Conservation (phyloP, 23 tunicate species). For the Diplosoma virens region DNA sequence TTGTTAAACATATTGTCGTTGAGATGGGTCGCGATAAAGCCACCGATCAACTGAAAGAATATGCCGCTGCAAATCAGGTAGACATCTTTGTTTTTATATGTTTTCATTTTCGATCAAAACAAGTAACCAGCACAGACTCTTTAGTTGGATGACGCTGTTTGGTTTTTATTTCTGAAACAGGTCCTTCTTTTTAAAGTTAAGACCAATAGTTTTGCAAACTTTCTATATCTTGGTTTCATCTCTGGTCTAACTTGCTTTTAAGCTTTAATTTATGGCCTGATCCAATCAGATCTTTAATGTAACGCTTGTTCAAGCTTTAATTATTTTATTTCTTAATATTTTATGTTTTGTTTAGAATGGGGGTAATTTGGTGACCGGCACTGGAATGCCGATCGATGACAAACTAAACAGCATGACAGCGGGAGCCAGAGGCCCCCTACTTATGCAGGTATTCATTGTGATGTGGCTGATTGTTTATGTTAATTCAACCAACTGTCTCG, state of each 20-base stretch:
- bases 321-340: no score
- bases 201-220: no score
- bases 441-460: slow-evolving; percentile 91
- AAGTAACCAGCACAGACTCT: neutral
- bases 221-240: no score
- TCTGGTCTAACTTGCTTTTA: no score
- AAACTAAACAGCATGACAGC: slow-evolving; percentile 80
- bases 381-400: slow-evolving; percentile 87
- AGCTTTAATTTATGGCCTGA: no score
- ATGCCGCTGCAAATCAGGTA: slow-evolving; percentile 28
- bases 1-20: no score
- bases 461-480: no score
- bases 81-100: neutral
- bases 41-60: slow-evolving; percentile 48
- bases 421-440: slow-evolving; percentile 84
- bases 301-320: no score
- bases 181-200: no score
- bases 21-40: slow-evolving; percentile 39
- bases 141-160: neutral
- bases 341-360: slow-evolving; percentile 10
- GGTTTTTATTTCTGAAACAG: neutral
- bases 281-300: no score
- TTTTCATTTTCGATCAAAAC: neutral
- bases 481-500: no score
- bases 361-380: slow-evolving; percentile 60